A percentile compares a stretch with the other conserved stretches of the same genome.
phyloP scores from a whole-genome alignment of 2,113 vertebrate genomes.

The Ammodytes marinus region DNA sequence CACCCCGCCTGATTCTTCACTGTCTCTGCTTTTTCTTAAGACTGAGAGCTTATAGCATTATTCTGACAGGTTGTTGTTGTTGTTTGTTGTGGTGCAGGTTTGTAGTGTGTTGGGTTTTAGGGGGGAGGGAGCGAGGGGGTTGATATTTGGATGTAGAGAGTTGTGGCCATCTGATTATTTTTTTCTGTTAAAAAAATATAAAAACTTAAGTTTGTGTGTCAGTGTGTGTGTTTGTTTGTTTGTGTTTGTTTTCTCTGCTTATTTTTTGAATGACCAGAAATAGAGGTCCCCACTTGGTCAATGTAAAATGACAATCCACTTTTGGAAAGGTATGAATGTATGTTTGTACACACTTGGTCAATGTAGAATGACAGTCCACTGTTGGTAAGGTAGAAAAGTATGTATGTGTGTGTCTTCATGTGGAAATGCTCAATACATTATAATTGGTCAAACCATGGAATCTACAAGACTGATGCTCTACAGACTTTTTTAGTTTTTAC shows the following conservation, averaged over 20 bases:
- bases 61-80: slow-evolving; percentile 57
- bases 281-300: no score
- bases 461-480: background rate
- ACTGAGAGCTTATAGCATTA: slow-evolving; percentile 30
- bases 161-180: slow-evolving; percentile 36
- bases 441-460: background rate
- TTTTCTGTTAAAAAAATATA: slow-evolving; percentile 33
- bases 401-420: background rate
- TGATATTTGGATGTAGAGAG: background rate
- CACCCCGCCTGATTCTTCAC: slow-evolving; percentile 36
- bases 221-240: no score
- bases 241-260: no score
- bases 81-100: slow-evolving; percentile 21
- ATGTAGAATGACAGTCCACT: no score
- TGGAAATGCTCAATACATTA: background rate
- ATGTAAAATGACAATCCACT: no score
- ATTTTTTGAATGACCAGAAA: no score
- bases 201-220: slow-evolving; percentile 7
- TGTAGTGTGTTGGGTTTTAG: background rate
- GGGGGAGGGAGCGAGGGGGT: background rate
- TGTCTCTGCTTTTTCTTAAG: slow-evolving; percentile 41
- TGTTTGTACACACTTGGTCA: no score
- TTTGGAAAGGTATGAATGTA: no score
- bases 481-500: background rate
- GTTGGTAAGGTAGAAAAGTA: no score